Base-by-base conservation (phyloP, 2,113 vertebrate species). In the Antechinus stuartii region DNA sequence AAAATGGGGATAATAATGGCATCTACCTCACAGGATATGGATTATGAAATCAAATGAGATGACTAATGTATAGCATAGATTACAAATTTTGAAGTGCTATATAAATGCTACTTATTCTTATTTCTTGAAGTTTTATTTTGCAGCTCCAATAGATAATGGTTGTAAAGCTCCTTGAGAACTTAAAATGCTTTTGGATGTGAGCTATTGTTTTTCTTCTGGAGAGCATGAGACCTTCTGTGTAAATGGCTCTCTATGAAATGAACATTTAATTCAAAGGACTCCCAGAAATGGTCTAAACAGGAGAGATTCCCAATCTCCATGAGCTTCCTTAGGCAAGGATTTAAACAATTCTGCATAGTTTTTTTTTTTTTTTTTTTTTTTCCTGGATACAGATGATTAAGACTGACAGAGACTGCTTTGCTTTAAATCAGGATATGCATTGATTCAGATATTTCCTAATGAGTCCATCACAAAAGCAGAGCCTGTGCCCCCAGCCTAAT, bases 1-100 rank as follows among this genome's bases (percentile, higher is more conserved):
- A 42, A 84, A 84, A 42, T 76, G 68, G 5, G 14, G 16, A n/a
- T 76, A 19, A 76, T 76, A n/a, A 76, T 84, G 8, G 68, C 16
- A n/a, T 5, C 16, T 19, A 42, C 2, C 35, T 76, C 61, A 16
- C 12, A 76, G 61, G 61, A 8, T 76, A 26, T 90, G 93, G 91
- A 91, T 95, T 97, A 92, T 97, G 1, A 76, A 90, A 97, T 94
- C 89, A 61, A 56, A 53, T 92, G 93, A 61, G 1, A 61, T 30
- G 57, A 61, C 26, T 57, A 26, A 30, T 2, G 0, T 68, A 35
- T 5, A 35, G 14, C 30, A 68, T 14, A 68, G 61, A 35, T 16
- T 35, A 14, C 30, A 68, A 35, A 68, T 14, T 22, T 68, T 35
- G 35, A 35, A 68, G 12, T 16, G 14, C 61, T 68, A 5, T 35